These are phyloP conservation scores for Todus mexicanus DNA, from an alignment of 2,797 vertebrate species.

Conservation along the genomic window DNA sequence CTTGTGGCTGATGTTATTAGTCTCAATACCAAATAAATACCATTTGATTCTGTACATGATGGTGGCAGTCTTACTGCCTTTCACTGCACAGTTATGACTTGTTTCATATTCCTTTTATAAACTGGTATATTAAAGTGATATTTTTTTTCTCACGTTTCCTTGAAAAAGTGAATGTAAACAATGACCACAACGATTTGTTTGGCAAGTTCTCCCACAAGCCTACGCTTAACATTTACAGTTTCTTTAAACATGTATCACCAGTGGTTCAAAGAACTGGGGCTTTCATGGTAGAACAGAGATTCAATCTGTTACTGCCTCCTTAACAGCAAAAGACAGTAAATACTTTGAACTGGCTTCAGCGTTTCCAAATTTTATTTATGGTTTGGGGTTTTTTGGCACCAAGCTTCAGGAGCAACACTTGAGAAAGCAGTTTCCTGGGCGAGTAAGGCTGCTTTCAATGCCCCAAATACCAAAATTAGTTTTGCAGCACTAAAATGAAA, in stretches of 20 bases:
- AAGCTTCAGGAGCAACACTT: constrained; percentile 72
- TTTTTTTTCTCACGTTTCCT: not conserved
- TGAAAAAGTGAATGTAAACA: not conserved
- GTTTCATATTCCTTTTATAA: not conserved
- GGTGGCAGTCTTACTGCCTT: not conserved
- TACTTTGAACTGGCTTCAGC: not conserved
- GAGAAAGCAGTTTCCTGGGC: constrained; percentile 74
- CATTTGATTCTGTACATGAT: not conserved
- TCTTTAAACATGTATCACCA: not conserved
- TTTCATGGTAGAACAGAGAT: not conserved
- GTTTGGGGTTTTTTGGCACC: not conserved
- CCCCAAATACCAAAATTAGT: not conserved
- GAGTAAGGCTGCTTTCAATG: constrained; percentile 50
- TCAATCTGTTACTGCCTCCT: not conserved
- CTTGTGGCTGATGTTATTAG: too few relatives aligned
- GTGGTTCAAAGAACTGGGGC: not conserved
- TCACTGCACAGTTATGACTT: not conserved
- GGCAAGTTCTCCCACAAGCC: not conserved
- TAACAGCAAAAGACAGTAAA: not conserved
- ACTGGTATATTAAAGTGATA: not conserved
- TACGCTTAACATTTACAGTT: not conserved
- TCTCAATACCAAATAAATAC: not conserved
- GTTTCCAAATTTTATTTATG: not conserved
- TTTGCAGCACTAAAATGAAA: not conserved
- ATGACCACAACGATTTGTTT: not conserved